Evolutionary conservation across 2,888 invertebrate genomes (phyloP).

Genomic region (Epistrophe grossulariae): DNA sequence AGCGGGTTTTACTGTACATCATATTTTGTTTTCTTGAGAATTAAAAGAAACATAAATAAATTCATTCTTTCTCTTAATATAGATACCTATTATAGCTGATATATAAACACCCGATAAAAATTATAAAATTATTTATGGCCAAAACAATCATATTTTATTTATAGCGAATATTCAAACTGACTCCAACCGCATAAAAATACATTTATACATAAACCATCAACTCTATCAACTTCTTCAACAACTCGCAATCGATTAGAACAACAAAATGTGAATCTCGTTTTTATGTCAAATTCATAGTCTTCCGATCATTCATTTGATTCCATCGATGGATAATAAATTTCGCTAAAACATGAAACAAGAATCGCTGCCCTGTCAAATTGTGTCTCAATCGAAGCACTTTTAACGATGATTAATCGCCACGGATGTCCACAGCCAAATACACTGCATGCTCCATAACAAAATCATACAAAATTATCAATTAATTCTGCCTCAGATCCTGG

Average conservation of each 20-base stretch:
- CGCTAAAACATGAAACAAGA: slow-evolving; percentile 73
- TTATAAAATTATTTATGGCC: too few species aligned
- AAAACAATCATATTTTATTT: too few species aligned
- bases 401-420: slow-evolving; percentile 72
- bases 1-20: too few species aligned
- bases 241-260: slow-evolving; percentile 10
- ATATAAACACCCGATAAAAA: too few species aligned
- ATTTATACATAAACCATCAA: background rate
- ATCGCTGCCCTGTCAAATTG: slow-evolving; percentile 74
- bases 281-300: slow-evolving; percentile 44
- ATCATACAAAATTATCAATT: slow-evolving; percentile 74
- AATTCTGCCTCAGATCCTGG: slow-evolving; percentile 43
- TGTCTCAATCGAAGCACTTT: slow-evolving; percentile 70
- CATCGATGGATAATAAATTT: slow-evolving; percentile 73
- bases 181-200: background rate
- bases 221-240: background rate
- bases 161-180: too few species aligned
- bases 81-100: too few species aligned
- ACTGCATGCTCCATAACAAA: slow-evolving; percentile 45
- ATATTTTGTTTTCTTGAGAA: too few species aligned
- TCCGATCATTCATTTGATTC: slow-evolving; percentile 64
- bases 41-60: too few species aligned
- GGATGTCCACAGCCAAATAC: slow-evolving; percentile 38
- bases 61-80: too few species aligned
- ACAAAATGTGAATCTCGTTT: slow-evolving; percentile 61